Conservation (phyloP, 2,113 vertebrate species). For the Eulemur rufifrons region DNA sequence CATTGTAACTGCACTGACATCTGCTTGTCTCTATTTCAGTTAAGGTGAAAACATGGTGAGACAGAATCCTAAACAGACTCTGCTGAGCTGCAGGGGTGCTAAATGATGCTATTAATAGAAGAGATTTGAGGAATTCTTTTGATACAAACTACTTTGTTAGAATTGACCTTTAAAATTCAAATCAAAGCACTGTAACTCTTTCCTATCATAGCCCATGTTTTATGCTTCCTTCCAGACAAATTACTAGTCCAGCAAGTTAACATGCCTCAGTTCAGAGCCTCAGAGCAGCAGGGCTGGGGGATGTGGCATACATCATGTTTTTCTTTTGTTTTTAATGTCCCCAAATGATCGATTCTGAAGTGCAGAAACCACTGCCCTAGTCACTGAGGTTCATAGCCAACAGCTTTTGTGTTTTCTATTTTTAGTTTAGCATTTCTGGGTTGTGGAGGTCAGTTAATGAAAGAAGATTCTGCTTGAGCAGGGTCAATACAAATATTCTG, state of each 20-base stretch:
- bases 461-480: not conserved
- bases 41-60: slow-evolving; percentile 49
- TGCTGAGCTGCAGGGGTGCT: not conserved
- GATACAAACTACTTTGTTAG: slow-evolving; percentile 57
- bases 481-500: not conserved
- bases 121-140: slow-evolving; percentile 67
- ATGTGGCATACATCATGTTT: not conserved
- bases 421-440: slow-evolving; percentile 51
- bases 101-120: slow-evolving; percentile 69
- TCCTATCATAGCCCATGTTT: not conserved
- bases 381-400: slow-evolving; percentile 32
- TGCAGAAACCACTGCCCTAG: not conserved
- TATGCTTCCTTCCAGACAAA: not conserved
- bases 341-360: not conserved
- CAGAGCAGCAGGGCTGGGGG: not conserved
- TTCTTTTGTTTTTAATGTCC: not conserved
- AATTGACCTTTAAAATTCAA: slow-evolving; percentile 73
- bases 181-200: not conserved
- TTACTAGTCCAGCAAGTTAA: not conserved
- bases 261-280: not conserved
- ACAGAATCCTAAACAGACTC: slow-evolving; percentile 23
- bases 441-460: slow-evolving; percentile 42
- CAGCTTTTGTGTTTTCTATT: slow-evolving; percentile 66
- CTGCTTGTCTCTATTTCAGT: slow-evolving; percentile 18
- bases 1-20: not conserved